Percentiles rank a stretch among this genome's conserved stretches.
These are phyloP conservation scores for Atta colombica DNA, from an alignment of 1,140 invertebrate species.

Conservation along the genomic window DNA sequence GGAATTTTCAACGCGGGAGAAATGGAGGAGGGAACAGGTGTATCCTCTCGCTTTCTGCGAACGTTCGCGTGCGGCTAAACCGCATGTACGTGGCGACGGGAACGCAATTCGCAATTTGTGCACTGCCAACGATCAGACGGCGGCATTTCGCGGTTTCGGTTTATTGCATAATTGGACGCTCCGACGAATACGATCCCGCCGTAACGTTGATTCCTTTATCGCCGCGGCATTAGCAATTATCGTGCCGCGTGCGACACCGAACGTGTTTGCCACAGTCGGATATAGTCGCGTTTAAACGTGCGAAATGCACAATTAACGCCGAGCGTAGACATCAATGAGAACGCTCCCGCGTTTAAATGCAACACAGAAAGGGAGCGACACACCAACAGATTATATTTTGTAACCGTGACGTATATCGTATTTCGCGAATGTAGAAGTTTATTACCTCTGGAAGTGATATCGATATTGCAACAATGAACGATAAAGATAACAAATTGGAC, in stretches of 20 bases:
- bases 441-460: slow-evolving; percentile 15
- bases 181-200: slow-evolving; percentile 66
- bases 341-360: slow-evolving; percentile 6
- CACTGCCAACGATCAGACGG: slow-evolving; percentile 70
- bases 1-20: background rate
- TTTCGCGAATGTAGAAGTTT: slow-evolving; percentile 13
- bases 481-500: slow-evolving; percentile 11
- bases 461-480: slow-evolving; percentile 20
- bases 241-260: slow-evolving; percentile 66
- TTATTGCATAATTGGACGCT: slow-evolving; percentile 82
- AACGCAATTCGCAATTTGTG: slow-evolving; percentile 75
- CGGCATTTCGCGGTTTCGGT: slow-evolving; percentile 80
- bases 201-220: slow-evolving; percentile 81
- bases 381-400: slow-evolving; percentile 3
- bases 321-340: slow-evolving; percentile 41
- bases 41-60: background rate
- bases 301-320: slow-evolving; percentile 70
- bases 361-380: background rate
- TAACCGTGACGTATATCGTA: background rate
- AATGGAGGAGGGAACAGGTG: background rate
- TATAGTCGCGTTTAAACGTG: slow-evolving; percentile 72
- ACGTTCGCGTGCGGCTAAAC: slow-evolving; percentile 69
- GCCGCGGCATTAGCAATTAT: slow-evolving; percentile 83
- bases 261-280: slow-evolving; percentile 28
- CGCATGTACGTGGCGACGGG: slow-evolving; percentile 72